Evolutionary conservation across 2,797 vertebrate species (phyloP).

Genomic region (Apodemus agrarius): DNA sequence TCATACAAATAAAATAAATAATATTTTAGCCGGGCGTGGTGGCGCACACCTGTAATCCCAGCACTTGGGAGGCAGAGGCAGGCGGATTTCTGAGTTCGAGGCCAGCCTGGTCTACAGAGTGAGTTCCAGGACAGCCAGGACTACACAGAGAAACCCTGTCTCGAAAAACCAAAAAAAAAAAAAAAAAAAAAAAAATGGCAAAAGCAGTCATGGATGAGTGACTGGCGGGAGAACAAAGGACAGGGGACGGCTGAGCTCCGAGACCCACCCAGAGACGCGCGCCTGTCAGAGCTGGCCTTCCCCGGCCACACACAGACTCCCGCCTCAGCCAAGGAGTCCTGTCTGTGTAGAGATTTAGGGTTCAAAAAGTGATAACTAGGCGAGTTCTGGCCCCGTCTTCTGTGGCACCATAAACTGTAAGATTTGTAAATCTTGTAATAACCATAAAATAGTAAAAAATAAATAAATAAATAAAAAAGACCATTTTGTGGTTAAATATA

Average conservation of each 20-base stretch:
- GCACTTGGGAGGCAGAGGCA: too few species aligned
- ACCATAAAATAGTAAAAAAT: background rate
- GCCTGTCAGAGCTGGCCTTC: background rate
- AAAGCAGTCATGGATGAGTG: background rate
- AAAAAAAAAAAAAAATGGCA: background rate
- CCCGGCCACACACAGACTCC: background rate
- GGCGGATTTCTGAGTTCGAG: too few species aligned
- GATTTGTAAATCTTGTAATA: background rate
- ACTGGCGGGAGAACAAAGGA: background rate
- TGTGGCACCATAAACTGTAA: background rate
- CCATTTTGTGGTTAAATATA: background rate
- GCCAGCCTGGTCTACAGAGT: too few species aligned
- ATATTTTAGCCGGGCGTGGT: too few species aligned
- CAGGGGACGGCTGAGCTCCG: background rate
- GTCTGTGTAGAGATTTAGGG: background rate
- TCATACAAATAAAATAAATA: too few species aligned
- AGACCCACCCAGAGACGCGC: background rate
- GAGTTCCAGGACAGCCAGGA: too few species aligned
- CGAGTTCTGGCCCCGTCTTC: slow-evolving; percentile 28
- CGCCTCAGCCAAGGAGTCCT: background rate
- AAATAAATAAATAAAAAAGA: background rate
- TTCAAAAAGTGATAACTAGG: background rate
- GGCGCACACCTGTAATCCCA: too few species aligned
- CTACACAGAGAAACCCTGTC: too few species aligned
- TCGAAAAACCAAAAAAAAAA: too few species aligned